Evolutionary conservation across 2,113 vertebrate species (phyloP), one percentile per base, ranked within the genome.

Genomic region (Cheilinus undulatus): DNA sequence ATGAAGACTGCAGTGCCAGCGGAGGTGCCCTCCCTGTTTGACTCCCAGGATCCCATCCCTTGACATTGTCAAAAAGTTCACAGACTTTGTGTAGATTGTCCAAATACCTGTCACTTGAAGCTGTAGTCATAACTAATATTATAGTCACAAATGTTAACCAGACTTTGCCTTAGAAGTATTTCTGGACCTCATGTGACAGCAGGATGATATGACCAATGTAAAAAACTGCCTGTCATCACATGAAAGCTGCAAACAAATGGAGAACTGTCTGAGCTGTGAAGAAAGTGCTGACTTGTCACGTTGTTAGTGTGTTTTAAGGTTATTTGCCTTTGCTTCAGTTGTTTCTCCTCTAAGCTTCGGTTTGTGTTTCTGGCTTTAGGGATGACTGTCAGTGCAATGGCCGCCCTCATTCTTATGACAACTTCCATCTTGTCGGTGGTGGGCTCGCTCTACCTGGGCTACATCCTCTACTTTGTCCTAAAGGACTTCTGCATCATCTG

Each of bases 381-480:
- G 93, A 95, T 98, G 96, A 99, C 97, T 62, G 97, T 96, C 73
- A 99, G 97, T 64, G 97, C 97, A 73, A 96, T 99, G 86, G 97
- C 96, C 59, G 97, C 97, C 84, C 93, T 99, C 71, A 94, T 98
- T 92, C 95, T 99, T 90, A 99, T 99, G 97, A 98, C 94, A 32
- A 96, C 97, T 70, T 99, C 97, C 93, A 97, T 99, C 90, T 92
- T 95, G 86, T 98, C 97, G 54, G 96, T 97, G 69, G 92, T 98
- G 87, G 97, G 97, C 30, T 99, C 97, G 2, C 80, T 99, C 86
- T 99, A 99, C 94, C 93, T 99, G 94, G 95, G 96, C 73, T 99
- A 99, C 94, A 98, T 99, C 86, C 96, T 99, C 91, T 99, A 98
- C 95, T 99, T 99, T 92, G 97, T 99, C 94, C 95, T 99, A 86